A percentile compares a stretch with the other conserved stretches of the same genome.
phyloP scores from a whole-genome alignment of 2,797 vertebrate species.

The Rhinoraja longicauda region DNA sequence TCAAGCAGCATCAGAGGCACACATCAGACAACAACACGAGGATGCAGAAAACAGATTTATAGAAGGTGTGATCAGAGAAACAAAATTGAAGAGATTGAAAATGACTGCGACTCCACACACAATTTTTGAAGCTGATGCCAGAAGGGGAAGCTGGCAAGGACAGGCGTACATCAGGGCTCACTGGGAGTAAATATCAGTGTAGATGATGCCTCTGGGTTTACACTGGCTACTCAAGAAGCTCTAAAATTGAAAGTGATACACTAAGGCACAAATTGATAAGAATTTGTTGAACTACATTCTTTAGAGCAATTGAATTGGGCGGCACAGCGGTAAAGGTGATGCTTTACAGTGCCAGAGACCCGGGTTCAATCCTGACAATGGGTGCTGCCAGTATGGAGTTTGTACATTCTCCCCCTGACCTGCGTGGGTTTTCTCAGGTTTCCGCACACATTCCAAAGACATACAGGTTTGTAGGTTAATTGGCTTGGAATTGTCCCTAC shows the following conservation, averaged over 20 bases:
- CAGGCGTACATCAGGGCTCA: neutral
- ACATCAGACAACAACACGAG: too few relatives aligned
- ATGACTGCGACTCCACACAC: neutral
- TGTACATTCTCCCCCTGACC: too few relatives aligned
- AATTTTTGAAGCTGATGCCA: neutral
- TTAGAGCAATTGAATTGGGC: too few relatives aligned
- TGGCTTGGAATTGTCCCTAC: too few relatives aligned
- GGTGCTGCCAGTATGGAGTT: too few relatives aligned
- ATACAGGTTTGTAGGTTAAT: too few relatives aligned
- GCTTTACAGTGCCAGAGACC: too few relatives aligned
- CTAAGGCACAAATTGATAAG: neutral
- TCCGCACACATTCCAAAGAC: too few relatives aligned
- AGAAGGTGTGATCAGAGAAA: neutral
- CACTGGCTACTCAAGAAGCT: neutral
- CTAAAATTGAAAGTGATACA: neutral
- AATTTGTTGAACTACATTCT: neutral
- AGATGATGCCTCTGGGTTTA: neutral
- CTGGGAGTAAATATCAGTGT: neutral
- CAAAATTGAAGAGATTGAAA: neutral
- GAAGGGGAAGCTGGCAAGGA: neutral
- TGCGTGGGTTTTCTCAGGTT: too few relatives aligned
- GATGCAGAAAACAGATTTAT: too few relatives aligned
- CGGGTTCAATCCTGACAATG: too few relatives aligned
- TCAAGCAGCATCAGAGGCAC: too few relatives aligned
- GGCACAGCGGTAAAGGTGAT: neutral